Percentiles rank a stretch among this genome's conserved stretches.
Evolutionary conservation across 2,888 invertebrate species (phyloP).

Genomic region (Penaeus monodon): DNA sequence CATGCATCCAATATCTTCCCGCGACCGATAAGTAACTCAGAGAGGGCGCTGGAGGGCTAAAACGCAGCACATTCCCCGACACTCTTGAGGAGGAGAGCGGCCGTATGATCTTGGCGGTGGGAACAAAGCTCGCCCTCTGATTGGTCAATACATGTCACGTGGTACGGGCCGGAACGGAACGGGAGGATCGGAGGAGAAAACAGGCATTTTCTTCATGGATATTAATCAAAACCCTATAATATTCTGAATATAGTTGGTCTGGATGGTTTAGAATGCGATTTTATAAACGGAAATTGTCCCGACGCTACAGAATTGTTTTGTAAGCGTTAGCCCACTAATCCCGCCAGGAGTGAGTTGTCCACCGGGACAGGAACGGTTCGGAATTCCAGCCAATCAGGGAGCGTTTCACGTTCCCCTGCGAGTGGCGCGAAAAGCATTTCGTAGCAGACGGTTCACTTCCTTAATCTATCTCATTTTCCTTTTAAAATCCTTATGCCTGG

Average conservation of each 20-base stretch:
- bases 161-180: constrained; percentile 37
- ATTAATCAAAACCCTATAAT: neutral
- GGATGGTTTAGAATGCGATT: neutral
- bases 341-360: constrained; percentile 54
- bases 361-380: constrained; percentile 29
- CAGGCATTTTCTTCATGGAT: neutral
- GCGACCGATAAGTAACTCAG: neutral
- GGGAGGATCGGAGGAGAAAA: constrained; percentile 2
- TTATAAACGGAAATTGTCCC: neutral
- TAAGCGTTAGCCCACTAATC: constrained; percentile 20
- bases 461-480: neutral
- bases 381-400: constrained; percentile 28
- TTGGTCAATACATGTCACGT: constrained; percentile 60
- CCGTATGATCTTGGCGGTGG: constrained; percentile 60
- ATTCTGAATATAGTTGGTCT: neutral
- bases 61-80: constrained; percentile 11
- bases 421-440: constrained; percentile 35
- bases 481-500: neutral
- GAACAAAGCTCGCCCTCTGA: constrained; percentile 39
- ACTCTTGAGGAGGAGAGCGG: constrained; percentile 42
- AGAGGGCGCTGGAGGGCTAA: constrained; percentile 8
- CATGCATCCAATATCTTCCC: constrained; percentile 34
- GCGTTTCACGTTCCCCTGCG: neutral
- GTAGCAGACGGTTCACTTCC: constrained; percentile 7
- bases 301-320: neutral